These are phyloP conservation scores for Trichomycterus rosablanca DNA, from an alignment of 2,113 vertebrate genomes.

Conservation along the genomic window DNA sequence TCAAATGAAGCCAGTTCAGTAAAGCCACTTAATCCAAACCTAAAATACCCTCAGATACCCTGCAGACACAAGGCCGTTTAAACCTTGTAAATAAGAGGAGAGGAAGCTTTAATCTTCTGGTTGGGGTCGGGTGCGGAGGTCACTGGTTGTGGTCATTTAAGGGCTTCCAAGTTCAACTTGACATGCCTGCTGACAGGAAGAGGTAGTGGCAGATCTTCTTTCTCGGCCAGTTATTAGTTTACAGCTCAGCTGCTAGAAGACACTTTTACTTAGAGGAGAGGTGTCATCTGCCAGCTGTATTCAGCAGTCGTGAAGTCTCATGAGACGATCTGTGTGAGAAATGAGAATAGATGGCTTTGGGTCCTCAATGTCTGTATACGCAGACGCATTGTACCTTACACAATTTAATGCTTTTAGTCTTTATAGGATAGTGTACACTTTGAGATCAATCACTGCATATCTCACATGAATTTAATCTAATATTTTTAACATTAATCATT, in stretches of 20 bases:
- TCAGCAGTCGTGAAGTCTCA: conserved; percentile 19
- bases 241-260: conserved; percentile 63
- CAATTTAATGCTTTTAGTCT: no score
- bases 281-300: conserved; percentile 20
- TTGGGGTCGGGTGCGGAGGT: conserved; percentile 51
- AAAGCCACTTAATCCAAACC: conserved; percentile 41
- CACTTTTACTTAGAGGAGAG: conserved; percentile 51
- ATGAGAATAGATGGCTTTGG: no score
- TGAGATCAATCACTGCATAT: no score
- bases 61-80: conserved; percentile 34
- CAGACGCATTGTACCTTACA: no score
- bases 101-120: conserved; percentile 55
- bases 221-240: conserved; percentile 62
- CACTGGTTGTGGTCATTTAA: conserved; percentile 62
- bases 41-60: conserved; percentile 17
- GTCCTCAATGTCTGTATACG: no score
- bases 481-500: no score
- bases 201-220: no score
- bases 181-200: conserved; percentile 70
- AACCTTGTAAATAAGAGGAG: conserved; percentile 57
- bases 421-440: no score
- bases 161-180: conserved; percentile 71
- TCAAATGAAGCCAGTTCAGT: conserved; percentile 36
- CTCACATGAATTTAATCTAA: no score
- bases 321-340: conserved; percentile 7